Evolutionary conservation across 2,797 vertebrate genomes (phyloP).

Genomic region (Glossophaga mutica): DNA sequence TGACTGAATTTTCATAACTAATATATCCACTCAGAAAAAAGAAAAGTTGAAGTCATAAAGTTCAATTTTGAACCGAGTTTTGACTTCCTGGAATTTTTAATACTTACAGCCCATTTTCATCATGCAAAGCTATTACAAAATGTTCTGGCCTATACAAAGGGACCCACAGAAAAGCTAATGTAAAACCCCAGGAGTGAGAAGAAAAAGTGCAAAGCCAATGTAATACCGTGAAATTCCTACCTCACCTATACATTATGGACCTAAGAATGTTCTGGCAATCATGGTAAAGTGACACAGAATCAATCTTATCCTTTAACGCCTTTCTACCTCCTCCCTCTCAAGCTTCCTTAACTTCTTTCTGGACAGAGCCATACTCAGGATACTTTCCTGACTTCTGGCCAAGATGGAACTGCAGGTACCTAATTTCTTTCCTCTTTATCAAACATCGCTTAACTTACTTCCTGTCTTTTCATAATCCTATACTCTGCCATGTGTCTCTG

Average conservation of each 20-base stretch:
- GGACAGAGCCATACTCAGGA: background rate
- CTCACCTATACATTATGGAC: background rate
- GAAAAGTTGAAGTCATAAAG: slow-evolving; percentile 50
- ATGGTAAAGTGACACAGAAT: background rate
- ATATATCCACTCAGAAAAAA: background rate
- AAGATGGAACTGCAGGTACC: background rate
- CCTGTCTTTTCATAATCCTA: background rate
- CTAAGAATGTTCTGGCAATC: background rate
- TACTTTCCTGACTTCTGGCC: background rate
- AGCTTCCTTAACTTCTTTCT: background rate
- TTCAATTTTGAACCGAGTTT: slow-evolving; percentile 41
- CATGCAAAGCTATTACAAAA: slow-evolving; percentile 36
- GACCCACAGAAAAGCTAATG: background rate
- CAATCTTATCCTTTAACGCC: background rate
- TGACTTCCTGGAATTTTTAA: slow-evolving; percentile 31
- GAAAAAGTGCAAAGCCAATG: background rate
- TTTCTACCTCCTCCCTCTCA: background rate
- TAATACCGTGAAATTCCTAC: background rate
- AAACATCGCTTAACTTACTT: background rate
- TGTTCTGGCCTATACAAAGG: slow-evolving; percentile 7
- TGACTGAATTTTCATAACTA: slow-evolving; percentile 59
- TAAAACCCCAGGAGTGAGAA: slow-evolving; percentile 30
- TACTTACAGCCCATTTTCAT: slow-evolving; percentile 46
- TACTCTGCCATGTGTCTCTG: background rate
- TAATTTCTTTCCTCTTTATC: slow-evolving; percentile 17